Conservation (phyloP, 2,797 vertebrate genomes). For the Macropus fuliginosus region DNA sequence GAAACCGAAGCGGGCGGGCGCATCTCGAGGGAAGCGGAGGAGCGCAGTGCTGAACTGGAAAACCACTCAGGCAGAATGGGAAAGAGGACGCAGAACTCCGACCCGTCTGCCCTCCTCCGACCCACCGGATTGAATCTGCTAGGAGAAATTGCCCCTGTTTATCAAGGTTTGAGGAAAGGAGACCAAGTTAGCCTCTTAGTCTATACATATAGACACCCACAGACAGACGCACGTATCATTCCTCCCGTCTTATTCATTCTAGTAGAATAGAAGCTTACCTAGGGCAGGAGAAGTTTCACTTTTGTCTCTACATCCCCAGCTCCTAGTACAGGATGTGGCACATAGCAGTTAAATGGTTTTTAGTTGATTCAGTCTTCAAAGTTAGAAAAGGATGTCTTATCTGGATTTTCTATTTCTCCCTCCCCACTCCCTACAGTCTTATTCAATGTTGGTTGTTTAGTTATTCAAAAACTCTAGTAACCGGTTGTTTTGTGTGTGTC, state of each 20-base stretch:
- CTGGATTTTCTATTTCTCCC: neutral
- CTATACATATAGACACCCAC: neutral
- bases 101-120: neutral
- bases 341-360: neutral
- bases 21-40: neutral
- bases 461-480: neutral
- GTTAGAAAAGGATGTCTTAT: neutral
- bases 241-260: neutral
- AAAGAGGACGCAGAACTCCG: neutral
- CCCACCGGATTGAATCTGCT: neutral
- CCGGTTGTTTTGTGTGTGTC: neutral
- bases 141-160: neutral
- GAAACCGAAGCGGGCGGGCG: neutral
- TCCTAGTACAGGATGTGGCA: neutral
- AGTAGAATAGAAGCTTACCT: neutral
- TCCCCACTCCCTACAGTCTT: neutral
- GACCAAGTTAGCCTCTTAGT: neutral
- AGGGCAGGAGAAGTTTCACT: neutral
- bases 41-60: neutral
- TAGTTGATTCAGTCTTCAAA: neutral
- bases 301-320: neutral
- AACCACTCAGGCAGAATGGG: neutral
- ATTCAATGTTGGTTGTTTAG: neutral
- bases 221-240: neutral
- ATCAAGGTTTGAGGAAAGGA: neutral